Conservation (phyloP, 2,888 invertebrate species). For the Drosophila borborema region DNA sequence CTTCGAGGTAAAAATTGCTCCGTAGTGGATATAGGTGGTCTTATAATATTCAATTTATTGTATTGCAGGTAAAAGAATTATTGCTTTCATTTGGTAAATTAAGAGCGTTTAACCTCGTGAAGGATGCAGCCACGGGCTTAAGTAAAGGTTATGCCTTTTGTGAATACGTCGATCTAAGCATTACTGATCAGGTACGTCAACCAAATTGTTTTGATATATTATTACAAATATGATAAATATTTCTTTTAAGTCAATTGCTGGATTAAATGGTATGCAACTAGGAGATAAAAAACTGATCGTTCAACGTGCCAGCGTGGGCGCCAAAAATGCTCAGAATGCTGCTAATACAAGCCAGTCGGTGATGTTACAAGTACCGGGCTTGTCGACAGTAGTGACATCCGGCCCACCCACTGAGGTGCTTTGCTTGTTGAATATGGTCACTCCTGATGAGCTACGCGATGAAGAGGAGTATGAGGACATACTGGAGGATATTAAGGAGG, state of each 20-base stretch:
- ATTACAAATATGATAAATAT: neutral
- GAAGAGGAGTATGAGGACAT: slow-evolving; percentile 99
- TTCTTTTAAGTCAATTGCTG: slow-evolving; percentile 94
- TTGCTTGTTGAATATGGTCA: slow-evolving; percentile 99
- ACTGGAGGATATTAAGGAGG: slow-evolving; percentile 98
- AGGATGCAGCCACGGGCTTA: slow-evolving; percentile 98
- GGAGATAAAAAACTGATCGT: slow-evolving; percentile 99
- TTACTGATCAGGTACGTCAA: slow-evolving; percentile 97
- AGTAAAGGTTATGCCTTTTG: slow-evolving; percentile 99
- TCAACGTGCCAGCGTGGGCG: slow-evolving; percentile 98
- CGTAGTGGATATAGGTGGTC: too few relatives aligned
- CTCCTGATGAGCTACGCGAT: slow-evolving; percentile 97
- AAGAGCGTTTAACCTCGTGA: slow-evolving; percentile 99
- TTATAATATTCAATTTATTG: neutral
- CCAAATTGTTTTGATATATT: neutral
- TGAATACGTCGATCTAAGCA: slow-evolving; percentile 98
- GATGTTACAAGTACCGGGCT: slow-evolving; percentile 88
- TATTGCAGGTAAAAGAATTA: slow-evolving; percentile 96
- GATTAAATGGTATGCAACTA: slow-evolving; percentile 99
- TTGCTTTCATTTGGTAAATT: slow-evolving; percentile 99
- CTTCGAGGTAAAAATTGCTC: too few relatives aligned
- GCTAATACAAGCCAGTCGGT: slow-evolving; percentile 85
- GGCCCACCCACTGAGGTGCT: slow-evolving; percentile 97
- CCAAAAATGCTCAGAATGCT: slow-evolving; percentile 94
- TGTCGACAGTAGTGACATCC: slow-evolving; percentile 95